These are phyloP conservation scores for Trididemnum clinides DNA, from an alignment of 23 tunicate genomes.

Conservation along the genomic window DNA sequence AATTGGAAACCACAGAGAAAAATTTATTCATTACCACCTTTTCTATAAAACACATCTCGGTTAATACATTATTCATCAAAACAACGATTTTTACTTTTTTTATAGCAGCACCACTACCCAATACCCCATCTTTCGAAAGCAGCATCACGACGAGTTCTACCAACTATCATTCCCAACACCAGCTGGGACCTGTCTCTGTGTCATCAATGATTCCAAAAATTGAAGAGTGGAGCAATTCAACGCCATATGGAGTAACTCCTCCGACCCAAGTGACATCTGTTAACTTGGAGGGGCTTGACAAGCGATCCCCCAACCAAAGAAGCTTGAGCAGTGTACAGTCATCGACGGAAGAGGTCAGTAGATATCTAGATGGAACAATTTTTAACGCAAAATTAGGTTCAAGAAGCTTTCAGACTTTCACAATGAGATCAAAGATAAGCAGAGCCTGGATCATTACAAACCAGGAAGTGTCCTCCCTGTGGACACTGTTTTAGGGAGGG, in stretches of 20 bases:
- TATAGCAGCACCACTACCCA: too few relatives aligned
- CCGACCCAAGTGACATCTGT: conserved; percentile 92
- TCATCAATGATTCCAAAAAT: conserved; percentile 70
- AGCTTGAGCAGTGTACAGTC: conserved; percentile 42
- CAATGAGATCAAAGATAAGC: not conserved
- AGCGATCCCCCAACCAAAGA: conserved; percentile 30
- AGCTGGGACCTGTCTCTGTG: conserved; percentile 41
- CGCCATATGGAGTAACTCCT: conserved; percentile 88
- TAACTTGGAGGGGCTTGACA: conserved; percentile 53
- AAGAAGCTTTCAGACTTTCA: not conserved
- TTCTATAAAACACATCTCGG: too few relatives aligned
- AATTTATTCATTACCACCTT: too few relatives aligned
- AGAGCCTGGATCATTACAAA: too few relatives aligned
- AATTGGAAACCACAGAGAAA: too few relatives aligned
- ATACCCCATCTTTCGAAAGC: conserved; percentile 3
- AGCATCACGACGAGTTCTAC: not conserved
- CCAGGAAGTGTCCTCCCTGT: too few relatives aligned
- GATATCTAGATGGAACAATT: not conserved
- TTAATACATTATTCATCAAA: too few relatives aligned
- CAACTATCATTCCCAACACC: conserved; percentile 27
- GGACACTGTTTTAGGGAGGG: too few relatives aligned
- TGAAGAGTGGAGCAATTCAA: conserved; percentile 79
- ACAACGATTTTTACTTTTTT: too few relatives aligned
- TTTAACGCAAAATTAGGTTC: not conserved
- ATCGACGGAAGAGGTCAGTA: conserved; percentile 35